phyloP scores from a whole-genome alignment of 2,888 invertebrate species.

The Heliconius sara region DNA sequence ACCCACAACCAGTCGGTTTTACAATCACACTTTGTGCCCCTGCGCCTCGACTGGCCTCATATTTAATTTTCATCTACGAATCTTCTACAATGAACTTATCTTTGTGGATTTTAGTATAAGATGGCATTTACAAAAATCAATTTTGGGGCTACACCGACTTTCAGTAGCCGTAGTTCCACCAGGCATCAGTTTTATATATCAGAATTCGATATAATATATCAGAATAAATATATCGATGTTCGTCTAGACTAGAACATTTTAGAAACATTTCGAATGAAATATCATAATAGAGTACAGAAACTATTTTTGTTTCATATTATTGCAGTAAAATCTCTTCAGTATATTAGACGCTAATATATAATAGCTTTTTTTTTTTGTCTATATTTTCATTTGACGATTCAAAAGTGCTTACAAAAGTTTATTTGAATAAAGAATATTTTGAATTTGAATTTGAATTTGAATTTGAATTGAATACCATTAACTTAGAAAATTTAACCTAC shows the following conservation, averaged over 20 bases:
- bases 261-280: background rate
- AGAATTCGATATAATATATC: background rate
- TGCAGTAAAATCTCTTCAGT: background rate
- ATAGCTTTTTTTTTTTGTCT: no score
- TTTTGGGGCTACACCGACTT: background rate
- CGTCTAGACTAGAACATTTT: background rate
- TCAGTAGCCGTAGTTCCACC: background rate
- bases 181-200: background rate
- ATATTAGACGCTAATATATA: conserved; percentile 28
- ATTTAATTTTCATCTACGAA: no score
- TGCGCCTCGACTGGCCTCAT: no score
- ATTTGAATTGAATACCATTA: no score
- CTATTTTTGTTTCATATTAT: background rate
- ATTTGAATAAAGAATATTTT: no score
- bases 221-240: background rate
- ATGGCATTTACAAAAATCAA: background rate
- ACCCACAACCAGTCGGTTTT: no score
- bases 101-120: background rate
- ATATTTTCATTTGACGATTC: no score
- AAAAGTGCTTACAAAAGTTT: no score
- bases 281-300: background rate
- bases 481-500: conserved; percentile 62
- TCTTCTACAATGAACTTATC: no score
- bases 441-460: no score
- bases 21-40: no score